Percentiles rank a stretch among this genome's conserved stretches.
Conservation (phyloP, 2,888 invertebrate species). For the Cremastinae sp. region DNA sequence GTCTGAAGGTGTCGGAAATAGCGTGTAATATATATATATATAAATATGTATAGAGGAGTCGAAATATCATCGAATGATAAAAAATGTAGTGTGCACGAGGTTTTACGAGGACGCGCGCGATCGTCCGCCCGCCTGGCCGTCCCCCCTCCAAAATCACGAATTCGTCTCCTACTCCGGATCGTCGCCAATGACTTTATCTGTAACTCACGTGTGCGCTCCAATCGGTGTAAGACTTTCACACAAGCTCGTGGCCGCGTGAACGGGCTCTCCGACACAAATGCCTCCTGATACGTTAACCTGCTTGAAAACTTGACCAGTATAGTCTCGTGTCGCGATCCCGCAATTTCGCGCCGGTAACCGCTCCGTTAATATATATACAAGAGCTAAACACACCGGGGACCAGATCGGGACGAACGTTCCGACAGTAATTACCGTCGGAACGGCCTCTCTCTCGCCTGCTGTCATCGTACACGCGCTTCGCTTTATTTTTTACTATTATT, state of each 20-base stretch:
- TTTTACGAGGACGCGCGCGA: slow-evolving; percentile 44
- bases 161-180: slow-evolving; percentile 45
- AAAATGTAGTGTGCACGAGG: slow-evolving; percentile 7
- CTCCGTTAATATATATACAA: slow-evolving; percentile 42
- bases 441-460: too few relatives aligned
- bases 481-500: slow-evolving; percentile 3
- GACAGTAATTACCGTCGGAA: slow-evolving; percentile 38
- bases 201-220: slow-evolving; percentile 64
- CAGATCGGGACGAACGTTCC: slow-evolving; percentile 46
- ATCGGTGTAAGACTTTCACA: slow-evolving; percentile 50
- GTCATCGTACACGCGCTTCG: not conserved
- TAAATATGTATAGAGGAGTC: not conserved
- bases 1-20: too few relatives aligned
- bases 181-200: slow-evolving; percentile 51
- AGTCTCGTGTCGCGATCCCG: slow-evolving; percentile 51
- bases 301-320: slow-evolving; percentile 67
- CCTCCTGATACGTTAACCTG: slow-evolving; percentile 61
- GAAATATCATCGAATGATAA: slow-evolving; percentile 30
- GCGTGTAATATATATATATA: not conserved
- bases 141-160: slow-evolving; percentile 34
- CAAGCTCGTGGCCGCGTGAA: not conserved
- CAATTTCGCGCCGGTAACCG: slow-evolving; percentile 55
- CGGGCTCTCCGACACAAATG: slow-evolving; percentile 57
- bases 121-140: slow-evolving; percentile 29
- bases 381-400: slow-evolving; percentile 36